Evolutionary conservation across 2,888 invertebrate genomes (phyloP), one percentile per base, ranked within the genome.

Genomic region (Mantis religiosa): DNA sequence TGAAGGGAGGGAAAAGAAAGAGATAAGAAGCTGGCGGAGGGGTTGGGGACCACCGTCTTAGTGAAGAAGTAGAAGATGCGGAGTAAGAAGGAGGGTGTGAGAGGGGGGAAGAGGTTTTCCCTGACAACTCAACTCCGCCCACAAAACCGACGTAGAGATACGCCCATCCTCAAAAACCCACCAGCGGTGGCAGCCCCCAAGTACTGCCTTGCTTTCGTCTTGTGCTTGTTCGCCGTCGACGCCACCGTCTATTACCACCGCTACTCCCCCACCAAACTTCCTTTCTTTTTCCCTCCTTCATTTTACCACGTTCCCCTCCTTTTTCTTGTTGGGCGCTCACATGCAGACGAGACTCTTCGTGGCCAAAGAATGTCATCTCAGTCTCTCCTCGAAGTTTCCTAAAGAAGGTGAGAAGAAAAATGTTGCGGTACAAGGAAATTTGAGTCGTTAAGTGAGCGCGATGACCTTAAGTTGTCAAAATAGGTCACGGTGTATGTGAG

Each of bases 81-180:
- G 82, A 28, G 86, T 27, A 71, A 87, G 81, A 87, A n/a, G 28
- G 81, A 81, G 86, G 54, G 54, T 71, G 54, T 20, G 54, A 6
- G 54, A 71, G 54, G 54, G 54, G 54, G 30, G 86, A 81, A 54
- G 86, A 81, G 86, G 87, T 34, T 82, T 87, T 87, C 87, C 89
- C 54, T 85, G 88, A 89, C 90, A 89, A 89, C 90, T 89, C 90
- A 90, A 90, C 90, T 90, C 88, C 89, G 85, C 89, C 89, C 89
- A 87, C 90, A 87, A 84, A 90, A 88, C 89, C 89, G 87, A 89
- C 90, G 89, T 88, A 85, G 89, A 89, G 89, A 90, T 28, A 90
- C 89, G 88, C 89, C 90, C 89, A 87, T 87, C 89, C 89, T 90
- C 90, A 90, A 90, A 89, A 90, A 89, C 90, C 90, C 86, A 81